Base-by-base conservation (phyloP, 1,140 invertebrate species). In the Pemphigus obesinymphae region DNA sequence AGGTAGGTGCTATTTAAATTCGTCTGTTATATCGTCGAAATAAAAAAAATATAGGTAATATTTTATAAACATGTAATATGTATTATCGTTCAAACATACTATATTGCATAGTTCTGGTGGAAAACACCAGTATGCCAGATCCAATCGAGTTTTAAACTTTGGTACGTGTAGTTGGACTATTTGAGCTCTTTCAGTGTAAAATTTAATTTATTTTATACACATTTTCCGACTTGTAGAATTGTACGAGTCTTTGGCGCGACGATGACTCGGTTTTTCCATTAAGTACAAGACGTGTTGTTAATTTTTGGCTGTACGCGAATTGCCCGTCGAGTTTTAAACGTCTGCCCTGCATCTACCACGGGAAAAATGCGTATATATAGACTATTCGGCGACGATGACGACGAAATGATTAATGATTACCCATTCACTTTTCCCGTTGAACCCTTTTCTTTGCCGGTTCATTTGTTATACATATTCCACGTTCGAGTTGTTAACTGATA, bases 341-440 rank as follows among this genome's bases (percentile, higher is more conserved):
- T 48, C 43, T n/a, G 6, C 45, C 13, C 7, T n/a, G 17, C 37
- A 17, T 43, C 37, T 37, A 1, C 26, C 61, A 6, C 5, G 43
- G 29, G 26, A 73, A 73, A 80, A 80, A n/a, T 43, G n/a, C n/a
- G n/a, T 34, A 50, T 26, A 23, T 11, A 13, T 31, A n/a, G 5
- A 34, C n/a, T n/a, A n/a, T n/a, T n/a, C 29, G 73, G 31, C 45
- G 43, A 26, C 43, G 29, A 29, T 50, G 73, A 34, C 73, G 34
- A 80, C 63, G 45, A 63, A 55, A 80, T 80, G 63, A 80, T 63
- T 80, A 55, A 80, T 80, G 26, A 45, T 43, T 20, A n/a, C 17
- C n/a, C 34, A 15, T 40, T 40, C 55, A 10, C 55, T 80, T 73
- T 80, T 80, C 55, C n/a, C 26, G 76, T 58, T 6, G 26, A 80